Evolutionary conservation across 2,888 invertebrate genomes (phyloP).

Genomic region (Acleris literana): DNA sequence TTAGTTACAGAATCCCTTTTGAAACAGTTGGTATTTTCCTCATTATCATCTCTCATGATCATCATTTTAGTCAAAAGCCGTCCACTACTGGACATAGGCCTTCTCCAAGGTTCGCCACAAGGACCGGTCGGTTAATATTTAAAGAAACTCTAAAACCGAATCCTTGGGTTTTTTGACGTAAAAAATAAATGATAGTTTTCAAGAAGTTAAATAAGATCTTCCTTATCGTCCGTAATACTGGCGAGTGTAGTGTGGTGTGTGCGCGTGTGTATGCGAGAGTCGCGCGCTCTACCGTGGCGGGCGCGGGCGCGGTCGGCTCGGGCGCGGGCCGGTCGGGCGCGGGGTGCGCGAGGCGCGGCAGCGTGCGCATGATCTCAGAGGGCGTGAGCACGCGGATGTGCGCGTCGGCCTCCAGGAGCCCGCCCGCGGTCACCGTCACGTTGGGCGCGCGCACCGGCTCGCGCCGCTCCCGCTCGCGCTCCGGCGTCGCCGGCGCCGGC

Average conservation of each 20-base stretch:
- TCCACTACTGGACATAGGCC: no score
- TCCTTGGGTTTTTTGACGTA: no score
- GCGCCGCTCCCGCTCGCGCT: slow-evolving; percentile 60
- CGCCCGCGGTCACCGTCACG: slow-evolving; percentile 86
- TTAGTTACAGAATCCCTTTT: no score
- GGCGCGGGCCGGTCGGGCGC: slow-evolving; percentile 81
- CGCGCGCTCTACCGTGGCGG: slow-evolving; percentile 43
- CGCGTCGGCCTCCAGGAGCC: slow-evolving; percentile 87
- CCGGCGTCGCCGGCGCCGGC: slow-evolving; percentile 37
- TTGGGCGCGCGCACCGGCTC: slow-evolving; percentile 85
- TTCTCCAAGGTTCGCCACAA: no score
- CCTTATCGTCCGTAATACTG: no score
- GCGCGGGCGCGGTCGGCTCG: slow-evolving; percentile 88
- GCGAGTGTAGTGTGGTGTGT: slow-evolving; percentile 29
- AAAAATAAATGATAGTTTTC: no score
- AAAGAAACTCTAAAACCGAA: no score
- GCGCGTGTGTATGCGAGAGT: slow-evolving; percentile 41
- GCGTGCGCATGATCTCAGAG: slow-evolving; percentile 95
- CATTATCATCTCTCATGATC: no score
- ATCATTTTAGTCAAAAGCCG: no score
- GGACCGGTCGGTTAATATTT: no score
- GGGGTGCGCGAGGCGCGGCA: slow-evolving; percentile 90
- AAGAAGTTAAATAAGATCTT: no score
- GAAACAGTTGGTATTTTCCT: no score
- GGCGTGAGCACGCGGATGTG: slow-evolving; percentile 95